Evolutionary conservation across 2,888 invertebrate genomes (phyloP), one percentile per base, ranked within the genome.

Genomic region (Andrena hattorfiana): DNA sequence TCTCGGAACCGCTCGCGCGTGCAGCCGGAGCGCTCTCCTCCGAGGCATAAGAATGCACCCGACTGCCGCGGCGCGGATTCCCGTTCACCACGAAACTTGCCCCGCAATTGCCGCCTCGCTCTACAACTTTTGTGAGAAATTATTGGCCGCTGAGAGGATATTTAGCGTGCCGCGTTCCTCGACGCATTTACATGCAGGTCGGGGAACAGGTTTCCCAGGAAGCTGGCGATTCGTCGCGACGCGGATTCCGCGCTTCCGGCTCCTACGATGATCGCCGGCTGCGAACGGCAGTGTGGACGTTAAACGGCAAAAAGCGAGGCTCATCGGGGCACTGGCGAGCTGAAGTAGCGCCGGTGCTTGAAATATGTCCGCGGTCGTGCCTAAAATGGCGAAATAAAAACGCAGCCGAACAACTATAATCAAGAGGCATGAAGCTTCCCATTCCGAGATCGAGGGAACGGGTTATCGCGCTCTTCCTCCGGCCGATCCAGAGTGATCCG

Each of bases 161-260:
- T 42, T 42, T 42, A 42, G 42, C 42, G 42, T 16, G 42, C 42
- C 42, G 42, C 42, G 42, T 42, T 42, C 42, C 42, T 16, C 42
- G 42, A 42, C 4, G 16, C 42, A 42, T 42, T 42, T 16, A 42
- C 42, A 42, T 42, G 42, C 42, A 8, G 66, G 54, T 56, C 26
- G 56, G 54, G 23, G 30, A 74, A 74, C 74, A 68, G 74, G 74
- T 74, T 74, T 30, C 42, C 23, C 56, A 54, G 51, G 26, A 56
- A 73, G 42, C 51, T 49, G 10, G 28, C 26, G 16, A 70, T 70
- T 70, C 62, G 70, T 62, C 54, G 49, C 63, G 64, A 54, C 63
- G 26, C 64, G 35, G 42, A 42, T 16, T 42, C 42, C 42, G 1
- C 13, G 16, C 42, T 42, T 42, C 42, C 42, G 42, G 42, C 42